Percentiles rank a stretch among this genome's conserved stretches.
Conservation (phyloP, 2,113 vertebrate genomes). For the Siniperca chuatsi region DNA sequence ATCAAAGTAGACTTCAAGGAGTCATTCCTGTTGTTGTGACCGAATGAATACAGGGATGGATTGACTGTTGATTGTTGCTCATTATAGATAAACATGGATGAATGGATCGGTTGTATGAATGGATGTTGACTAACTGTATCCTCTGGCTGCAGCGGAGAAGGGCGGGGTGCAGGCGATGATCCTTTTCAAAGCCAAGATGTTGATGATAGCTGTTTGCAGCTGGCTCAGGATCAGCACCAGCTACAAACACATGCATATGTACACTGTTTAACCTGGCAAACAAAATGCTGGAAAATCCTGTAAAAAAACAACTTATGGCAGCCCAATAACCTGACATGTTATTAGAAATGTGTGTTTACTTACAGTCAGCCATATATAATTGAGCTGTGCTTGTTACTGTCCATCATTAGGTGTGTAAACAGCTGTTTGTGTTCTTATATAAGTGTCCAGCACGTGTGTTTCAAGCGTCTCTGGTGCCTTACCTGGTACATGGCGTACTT, state of each 20-base stretch:
- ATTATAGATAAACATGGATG: neutral
- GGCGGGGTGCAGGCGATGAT: conserved; percentile 87
- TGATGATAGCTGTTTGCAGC: conserved; percentile 88
- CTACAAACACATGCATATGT: conserved; percentile 70
- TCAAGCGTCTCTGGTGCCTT: conserved; percentile 3
- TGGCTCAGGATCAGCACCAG: conserved; percentile 89
- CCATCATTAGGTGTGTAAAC: neutral
- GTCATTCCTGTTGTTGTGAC: neutral
- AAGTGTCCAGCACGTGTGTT: neutral
- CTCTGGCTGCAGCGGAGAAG: conserved; percentile 85
- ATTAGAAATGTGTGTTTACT: conserved; percentile 1
- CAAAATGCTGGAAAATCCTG: conserved; percentile 7
- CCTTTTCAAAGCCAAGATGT: conserved; percentile 81
- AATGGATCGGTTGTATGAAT: neutral
- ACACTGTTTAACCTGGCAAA: conserved; percentile 11
- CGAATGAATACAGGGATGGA: neutral
- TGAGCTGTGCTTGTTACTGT: neutral
- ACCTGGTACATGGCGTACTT: conserved; percentile 94
- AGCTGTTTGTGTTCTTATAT: conserved; percentile 1
- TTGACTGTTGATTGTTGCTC: no score
- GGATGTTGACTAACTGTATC: conserved; percentile 84
- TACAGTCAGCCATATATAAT: neutral
- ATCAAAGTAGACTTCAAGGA: no score
- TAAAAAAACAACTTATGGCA: conserved; percentile 8
- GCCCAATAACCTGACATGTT: conserved; percentile 6